A percentile compares a stretch with the other conserved stretches of the same genome.
These are phyloP conservation scores for Xenus cinereus DNA, from an alignment of 2,113 vertebrate species.

Conservation along the genomic window DNA sequence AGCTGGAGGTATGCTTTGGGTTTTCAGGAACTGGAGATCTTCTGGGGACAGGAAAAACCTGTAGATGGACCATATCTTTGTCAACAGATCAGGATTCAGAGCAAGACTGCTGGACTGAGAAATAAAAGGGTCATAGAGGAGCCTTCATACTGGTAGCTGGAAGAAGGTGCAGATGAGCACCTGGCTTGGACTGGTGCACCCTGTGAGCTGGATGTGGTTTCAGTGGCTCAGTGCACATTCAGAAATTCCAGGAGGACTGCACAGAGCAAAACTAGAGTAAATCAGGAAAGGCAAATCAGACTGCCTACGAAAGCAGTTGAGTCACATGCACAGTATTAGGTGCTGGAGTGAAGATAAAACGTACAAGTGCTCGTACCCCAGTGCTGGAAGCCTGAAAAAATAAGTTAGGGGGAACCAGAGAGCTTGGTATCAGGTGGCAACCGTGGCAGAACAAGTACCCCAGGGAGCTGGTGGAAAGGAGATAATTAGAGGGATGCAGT, in stretches of 20 bases:
- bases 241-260: neutral
- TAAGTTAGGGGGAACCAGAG: neutral
- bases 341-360: neutral
- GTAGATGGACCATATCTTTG: neutral
- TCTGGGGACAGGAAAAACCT: neutral
- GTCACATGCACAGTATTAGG: neutral
- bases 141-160: neutral
- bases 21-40: neutral
- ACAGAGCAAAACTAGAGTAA: neutral
- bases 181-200: neutral
- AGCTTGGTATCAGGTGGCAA: neutral
- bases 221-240: neutral
- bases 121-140: neutral
- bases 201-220: neutral
- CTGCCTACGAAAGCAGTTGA: neutral
- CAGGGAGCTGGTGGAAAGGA: neutral
- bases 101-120: neutral
- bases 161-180: neutral
- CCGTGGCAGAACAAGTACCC: neutral
- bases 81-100: neutral
- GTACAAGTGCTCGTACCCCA: neutral
- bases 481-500: neutral
- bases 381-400: neutral
- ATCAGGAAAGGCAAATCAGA: neutral
- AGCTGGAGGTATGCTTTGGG: neutral